Conservation (phyloP, 1,140 invertebrate species). For the Coenobita brevimanus region DNA sequence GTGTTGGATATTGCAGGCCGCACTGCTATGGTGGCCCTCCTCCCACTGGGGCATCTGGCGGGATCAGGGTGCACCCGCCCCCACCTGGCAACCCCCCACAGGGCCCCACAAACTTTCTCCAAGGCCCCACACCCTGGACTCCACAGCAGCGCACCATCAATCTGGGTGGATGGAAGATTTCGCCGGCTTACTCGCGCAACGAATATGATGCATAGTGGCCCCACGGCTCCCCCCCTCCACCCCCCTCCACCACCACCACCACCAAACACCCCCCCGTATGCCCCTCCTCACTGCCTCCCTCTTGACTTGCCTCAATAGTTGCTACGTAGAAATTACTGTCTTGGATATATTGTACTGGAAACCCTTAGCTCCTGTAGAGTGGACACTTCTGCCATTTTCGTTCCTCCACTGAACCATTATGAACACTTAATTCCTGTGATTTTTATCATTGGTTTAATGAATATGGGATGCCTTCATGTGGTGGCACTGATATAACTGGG, state of each 20-base stretch:
- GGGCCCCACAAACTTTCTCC: slow-evolving; percentile 62
- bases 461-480: too few species aligned
- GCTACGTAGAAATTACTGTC: slow-evolving; percentile 38
- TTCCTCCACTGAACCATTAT: too few species aligned
- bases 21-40: slow-evolving; percentile 62
- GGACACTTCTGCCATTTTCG: too few species aligned
- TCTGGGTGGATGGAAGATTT: slow-evolving; percentile 65
- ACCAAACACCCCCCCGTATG: slow-evolving; percentile 40
- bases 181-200: slow-evolving; percentile 60
- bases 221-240: slow-evolving; percentile 39
- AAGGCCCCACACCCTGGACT: slow-evolving; percentile 58
- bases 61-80: slow-evolving; percentile 56
- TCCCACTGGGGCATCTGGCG: slow-evolving; percentile 46
- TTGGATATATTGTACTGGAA: slow-evolving; percentile 14
- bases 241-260: slow-evolving; percentile 47
- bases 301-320: slow-evolving; percentile 45
- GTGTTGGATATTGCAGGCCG: slow-evolving; percentile 64
- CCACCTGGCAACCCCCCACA: slow-evolving; percentile 62
- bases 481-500: too few species aligned
- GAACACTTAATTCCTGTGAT: too few species aligned
- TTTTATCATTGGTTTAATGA: too few species aligned
- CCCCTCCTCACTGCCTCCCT: slow-evolving; percentile 39
- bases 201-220: slow-evolving; percentile 66
- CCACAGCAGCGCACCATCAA: slow-evolving; percentile 64
- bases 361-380: background rate